These are phyloP conservation scores for Azemiops feae DNA, from an alignment of 2,113 vertebrate species.

Conservation along the genomic window DNA sequence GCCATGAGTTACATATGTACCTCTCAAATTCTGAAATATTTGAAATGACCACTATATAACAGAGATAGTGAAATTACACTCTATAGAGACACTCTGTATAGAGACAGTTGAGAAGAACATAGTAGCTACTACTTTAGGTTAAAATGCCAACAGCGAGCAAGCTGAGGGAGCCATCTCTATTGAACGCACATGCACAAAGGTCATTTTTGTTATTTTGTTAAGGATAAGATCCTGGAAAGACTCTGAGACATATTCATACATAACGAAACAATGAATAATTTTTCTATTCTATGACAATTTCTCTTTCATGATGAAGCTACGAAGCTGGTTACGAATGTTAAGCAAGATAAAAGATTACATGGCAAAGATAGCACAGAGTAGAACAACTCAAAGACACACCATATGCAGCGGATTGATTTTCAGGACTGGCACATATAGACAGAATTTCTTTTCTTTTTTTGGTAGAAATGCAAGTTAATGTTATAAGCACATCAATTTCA, in stretches of 20 bases:
- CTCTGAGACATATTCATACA: constrained; percentile 32
- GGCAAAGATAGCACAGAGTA: neutral
- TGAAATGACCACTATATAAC: constrained; percentile 12
- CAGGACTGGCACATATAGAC: neutral
- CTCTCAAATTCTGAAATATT: constrained; percentile 6
- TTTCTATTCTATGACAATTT: constrained; percentile 8
- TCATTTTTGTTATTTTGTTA: constrained; percentile 1
- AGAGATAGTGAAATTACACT: too few relatives aligned
- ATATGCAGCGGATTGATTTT: neutral
- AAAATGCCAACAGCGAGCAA: constrained; percentile 3
- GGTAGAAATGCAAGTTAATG: neutral
- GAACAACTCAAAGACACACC: neutral
- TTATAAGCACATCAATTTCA: neutral
- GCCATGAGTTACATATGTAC: neutral
- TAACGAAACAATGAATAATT: constrained; percentile 13
- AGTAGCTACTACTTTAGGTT: neutral
- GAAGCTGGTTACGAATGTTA: constrained; percentile 37
- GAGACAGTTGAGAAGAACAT: constrained; percentile 41
- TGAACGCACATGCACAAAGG: constrained; percentile 1
- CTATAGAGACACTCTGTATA: too few relatives aligned
- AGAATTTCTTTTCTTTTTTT: neutral
- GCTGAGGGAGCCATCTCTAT: neutral
- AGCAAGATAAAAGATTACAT: constrained; percentile 29
- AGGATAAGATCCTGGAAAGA: constrained; percentile 20
- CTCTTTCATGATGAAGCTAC: constrained; percentile 11